phyloP scores from a whole-genome alignment of 2,797 vertebrate genomes.

The Naso thynnoides region DNA sequence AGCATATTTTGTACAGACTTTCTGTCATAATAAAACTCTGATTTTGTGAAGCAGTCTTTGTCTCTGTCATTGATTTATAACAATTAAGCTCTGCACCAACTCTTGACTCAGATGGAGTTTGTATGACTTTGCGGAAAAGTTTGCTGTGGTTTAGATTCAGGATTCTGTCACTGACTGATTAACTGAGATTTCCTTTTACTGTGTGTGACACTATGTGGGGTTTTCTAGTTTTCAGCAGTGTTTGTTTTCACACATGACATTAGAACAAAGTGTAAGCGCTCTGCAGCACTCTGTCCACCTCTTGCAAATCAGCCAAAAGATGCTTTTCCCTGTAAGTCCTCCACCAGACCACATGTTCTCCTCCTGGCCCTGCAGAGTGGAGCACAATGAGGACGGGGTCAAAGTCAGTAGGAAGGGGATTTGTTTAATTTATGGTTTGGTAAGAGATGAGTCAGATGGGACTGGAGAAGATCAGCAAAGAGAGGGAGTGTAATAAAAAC shows the following conservation, averaged over 20 bases:
- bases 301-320: slow-evolving; percentile 44
- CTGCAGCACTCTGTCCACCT: slow-evolving; percentile 21
- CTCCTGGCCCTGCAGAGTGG: slow-evolving; percentile 45
- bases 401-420: slow-evolving; percentile 63
- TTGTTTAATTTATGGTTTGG: slow-evolving; percentile 62
- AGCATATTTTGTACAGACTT: slow-evolving; percentile 17
- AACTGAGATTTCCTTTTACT: slow-evolving; percentile 28
- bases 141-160: slow-evolving; percentile 17
- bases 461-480: slow-evolving; percentile 40
- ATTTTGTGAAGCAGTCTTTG: background rate
- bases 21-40: slow-evolving; percentile 39
- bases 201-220: slow-evolving; percentile 24
- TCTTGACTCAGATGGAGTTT: background rate
- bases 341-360: slow-evolving; percentile 60
- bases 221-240: slow-evolving; percentile 36
- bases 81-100: background rate
- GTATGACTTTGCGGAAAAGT: slow-evolving; percentile 11
- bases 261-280: slow-evolving; percentile 41
- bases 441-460: slow-evolving; percentile 56
- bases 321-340: slow-evolving; percentile 29
- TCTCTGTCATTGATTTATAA: slow-evolving; percentile 15
- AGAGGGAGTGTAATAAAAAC: slow-evolving; percentile 23
- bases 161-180: slow-evolving; percentile 14
- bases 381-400: slow-evolving; percentile 57
- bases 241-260: slow-evolving; percentile 58